A percentile compares a stretch with the other conserved stretches of the same genome.
Evolutionary conservation across 2,797 vertebrate species (phyloP).

Genomic region (Poeciliopsis infans): DNA sequence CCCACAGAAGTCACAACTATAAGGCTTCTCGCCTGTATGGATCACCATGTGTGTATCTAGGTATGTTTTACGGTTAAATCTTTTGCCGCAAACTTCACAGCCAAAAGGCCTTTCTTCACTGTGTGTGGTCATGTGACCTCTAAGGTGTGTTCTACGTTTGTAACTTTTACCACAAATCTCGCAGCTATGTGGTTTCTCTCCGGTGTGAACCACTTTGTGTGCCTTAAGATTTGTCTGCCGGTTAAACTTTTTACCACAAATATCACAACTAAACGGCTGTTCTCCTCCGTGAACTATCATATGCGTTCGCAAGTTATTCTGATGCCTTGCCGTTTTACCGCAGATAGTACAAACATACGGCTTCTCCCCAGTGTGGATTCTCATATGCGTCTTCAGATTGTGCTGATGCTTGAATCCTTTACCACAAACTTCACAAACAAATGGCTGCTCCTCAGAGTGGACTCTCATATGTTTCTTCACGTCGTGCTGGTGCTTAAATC

Average conservation of each 20-base stretch:
- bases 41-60: conserved; percentile 1
- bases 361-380: conserved; percentile 14
- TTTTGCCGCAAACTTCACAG: conserved; percentile 13
- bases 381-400: conserved; percentile 14
- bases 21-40: conserved; percentile 15
- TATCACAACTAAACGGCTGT: conserved; percentile 22
- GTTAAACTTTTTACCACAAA: conserved; percentile 28
- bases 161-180: conserved; percentile 26
- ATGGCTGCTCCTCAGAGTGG: conserved; percentile 9
- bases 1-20: conserved; percentile 10
- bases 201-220: conserved; percentile 5
- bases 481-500: conserved; percentile 1
- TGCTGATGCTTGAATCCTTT: conserved; percentile 21
- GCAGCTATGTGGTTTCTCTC: conserved; percentile 16
- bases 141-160: conserved; percentile 19
- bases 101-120: conserved; percentile 17
- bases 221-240: conserved; percentile 12
- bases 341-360: conserved; percentile 10
- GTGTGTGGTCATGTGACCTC: conserved; percentile 17
- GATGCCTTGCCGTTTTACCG: conserved; percentile 18
- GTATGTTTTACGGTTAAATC: neutral
- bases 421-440: conserved; percentile 12
- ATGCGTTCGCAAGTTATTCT: conserved; percentile 23
- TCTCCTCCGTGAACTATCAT: conserved; percentile 22
- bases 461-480: conserved; percentile 9